Evolutionary conservation across 2,888 invertebrate species (phyloP).

Genomic region (Lagria hirta): DNA sequence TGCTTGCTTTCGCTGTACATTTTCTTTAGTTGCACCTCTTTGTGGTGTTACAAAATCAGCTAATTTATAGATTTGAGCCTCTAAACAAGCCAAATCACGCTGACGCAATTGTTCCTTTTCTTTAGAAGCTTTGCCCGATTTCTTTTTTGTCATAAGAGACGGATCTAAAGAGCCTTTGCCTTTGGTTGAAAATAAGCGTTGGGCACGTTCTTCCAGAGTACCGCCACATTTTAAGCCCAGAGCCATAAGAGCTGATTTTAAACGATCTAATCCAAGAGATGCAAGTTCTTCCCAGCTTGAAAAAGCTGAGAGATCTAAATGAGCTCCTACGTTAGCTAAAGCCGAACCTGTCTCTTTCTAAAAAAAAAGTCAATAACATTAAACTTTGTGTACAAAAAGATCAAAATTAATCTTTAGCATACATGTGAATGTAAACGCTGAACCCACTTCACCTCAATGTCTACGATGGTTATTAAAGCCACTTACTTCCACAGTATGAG

Average conservation of each 20-base stretch:
- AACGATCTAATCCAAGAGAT: slow-evolving; percentile 91
- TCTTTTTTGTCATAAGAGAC: slow-evolving; percentile 86
- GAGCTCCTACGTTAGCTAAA: slow-evolving; percentile 91
- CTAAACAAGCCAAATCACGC: slow-evolving; percentile 83
- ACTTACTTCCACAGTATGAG: no score
- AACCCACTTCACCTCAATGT: no score
- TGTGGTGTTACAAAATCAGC: slow-evolving; percentile 84
- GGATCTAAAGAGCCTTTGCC: slow-evolving; percentile 92
- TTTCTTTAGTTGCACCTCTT: slow-evolving; percentile 90
- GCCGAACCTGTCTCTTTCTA: slow-evolving; percentile 93
- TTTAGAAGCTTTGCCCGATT: slow-evolving; percentile 68
- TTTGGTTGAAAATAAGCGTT: slow-evolving; percentile 93
- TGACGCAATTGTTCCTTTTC: slow-evolving; percentile 70
- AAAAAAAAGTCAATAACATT: slow-evolving; percentile 29
- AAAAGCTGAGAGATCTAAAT: slow-evolving; percentile 97
- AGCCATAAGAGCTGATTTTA: slow-evolving; percentile 97
- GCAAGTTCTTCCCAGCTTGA: slow-evolving; percentile 97
- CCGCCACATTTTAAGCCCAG: slow-evolving; percentile 97
- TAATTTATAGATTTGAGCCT: slow-evolving; percentile 87
- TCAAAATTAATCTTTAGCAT: no score
- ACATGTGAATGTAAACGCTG: no score
- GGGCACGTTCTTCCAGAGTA: slow-evolving; percentile 95
- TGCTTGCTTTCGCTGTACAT: slow-evolving; percentile 97
- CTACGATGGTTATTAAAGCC: no score
- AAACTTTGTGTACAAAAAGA: no score